Evolutionary conservation across 2,888 invertebrate genomes (phyloP).

Genomic region (Euplagia quadripunctaria): DNA sequence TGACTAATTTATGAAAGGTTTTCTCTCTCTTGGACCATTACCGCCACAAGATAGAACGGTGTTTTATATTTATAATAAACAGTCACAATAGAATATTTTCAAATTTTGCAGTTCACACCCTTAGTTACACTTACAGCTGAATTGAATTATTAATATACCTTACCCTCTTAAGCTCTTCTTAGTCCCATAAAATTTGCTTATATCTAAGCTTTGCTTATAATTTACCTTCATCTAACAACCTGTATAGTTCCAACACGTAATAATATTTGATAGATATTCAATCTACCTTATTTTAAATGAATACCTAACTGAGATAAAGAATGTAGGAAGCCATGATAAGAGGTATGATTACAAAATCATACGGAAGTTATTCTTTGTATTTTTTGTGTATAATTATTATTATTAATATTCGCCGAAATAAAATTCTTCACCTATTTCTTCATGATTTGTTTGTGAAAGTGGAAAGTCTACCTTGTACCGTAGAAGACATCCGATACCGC

Average conservation of each 20-base stretch:
- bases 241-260: too few species aligned
- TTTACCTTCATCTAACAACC: neutral
- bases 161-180: too few species aligned
- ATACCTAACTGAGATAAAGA: too few species aligned
- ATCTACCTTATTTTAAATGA: too few species aligned
- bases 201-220: neutral
- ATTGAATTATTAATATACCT: too few species aligned
- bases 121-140: too few species aligned
- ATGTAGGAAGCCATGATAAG: too few species aligned
- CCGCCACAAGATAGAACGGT: neutral
- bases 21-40: neutral
- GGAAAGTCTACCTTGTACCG: neutral
- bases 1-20: neutral
- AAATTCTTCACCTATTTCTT: neutral
- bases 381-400: too few species aligned
- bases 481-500: conserved; percentile 97
- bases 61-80: too few species aligned
- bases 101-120: neutral
- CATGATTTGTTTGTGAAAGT: neutral
- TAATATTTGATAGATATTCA: too few species aligned
- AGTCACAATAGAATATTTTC: neutral
- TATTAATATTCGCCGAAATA: neutral
- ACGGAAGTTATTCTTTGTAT: too few species aligned
- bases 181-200: neutral
- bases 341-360: too few species aligned